Conservation (phyloP, 2,888 invertebrate species). For the Acanthoscelides obtectus region DNA sequence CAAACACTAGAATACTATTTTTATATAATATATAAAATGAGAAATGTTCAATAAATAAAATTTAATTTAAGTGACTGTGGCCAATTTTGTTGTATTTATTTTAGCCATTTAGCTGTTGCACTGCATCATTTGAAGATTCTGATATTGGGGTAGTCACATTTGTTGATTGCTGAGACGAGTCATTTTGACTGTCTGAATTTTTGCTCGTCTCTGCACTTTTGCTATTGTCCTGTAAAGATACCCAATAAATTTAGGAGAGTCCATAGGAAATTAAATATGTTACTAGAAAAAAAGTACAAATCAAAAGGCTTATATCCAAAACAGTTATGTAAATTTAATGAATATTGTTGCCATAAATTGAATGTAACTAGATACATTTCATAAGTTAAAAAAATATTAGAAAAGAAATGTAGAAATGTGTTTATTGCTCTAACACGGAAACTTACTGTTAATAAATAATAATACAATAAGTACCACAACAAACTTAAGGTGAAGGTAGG, state of each 20-base stretch:
- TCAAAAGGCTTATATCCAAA: constrained; percentile 5
- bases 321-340: constrained; percentile 11
- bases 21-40: neutral
- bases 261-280: constrained; percentile 7
- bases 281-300: constrained; percentile 14
- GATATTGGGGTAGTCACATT: constrained; percentile 27
- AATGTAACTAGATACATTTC: too few relatives aligned
- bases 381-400: too few relatives aligned
- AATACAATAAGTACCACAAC: too few relatives aligned
- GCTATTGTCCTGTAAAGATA: constrained; percentile 51
- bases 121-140: constrained; percentile 36
- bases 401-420: too few relatives aligned
- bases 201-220: constrained; percentile 47
- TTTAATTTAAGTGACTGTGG: neutral
- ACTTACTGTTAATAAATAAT: too few relatives aligned
- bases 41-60: neutral
- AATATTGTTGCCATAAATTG: constrained; percentile 14
- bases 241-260: constrained; percentile 37
- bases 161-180: constrained; percentile 33
- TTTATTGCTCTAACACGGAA: too few relatives aligned
- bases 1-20: neutral
- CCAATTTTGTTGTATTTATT: constrained; percentile 1
- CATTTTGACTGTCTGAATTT: constrained; percentile 36
- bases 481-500: too few relatives aligned
- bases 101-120: constrained; percentile 29